phyloP scores from a whole-genome alignment of 2,113 vertebrate genomes.

The Takifugu bimaculatus region DNA sequence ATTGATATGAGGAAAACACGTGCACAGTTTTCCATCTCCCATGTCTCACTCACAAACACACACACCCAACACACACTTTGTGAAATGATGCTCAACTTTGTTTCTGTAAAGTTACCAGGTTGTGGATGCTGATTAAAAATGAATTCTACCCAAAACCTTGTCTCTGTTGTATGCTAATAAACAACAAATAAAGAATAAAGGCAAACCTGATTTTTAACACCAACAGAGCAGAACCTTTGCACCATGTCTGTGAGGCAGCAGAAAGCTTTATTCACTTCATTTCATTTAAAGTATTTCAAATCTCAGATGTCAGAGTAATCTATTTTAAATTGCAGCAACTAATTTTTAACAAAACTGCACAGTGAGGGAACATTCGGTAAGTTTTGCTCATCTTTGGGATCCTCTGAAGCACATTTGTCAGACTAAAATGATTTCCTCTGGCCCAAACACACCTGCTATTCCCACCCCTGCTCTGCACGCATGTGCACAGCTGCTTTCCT shows the following conservation, averaged over 20 bases:
- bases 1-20: slow-evolving; percentile 39
- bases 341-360: background rate
- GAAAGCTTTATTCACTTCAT: no score
- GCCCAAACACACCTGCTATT: slow-evolving; percentile 9
- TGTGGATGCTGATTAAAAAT: background rate
- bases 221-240: background rate
- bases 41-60: background rate
- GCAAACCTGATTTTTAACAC: no score
- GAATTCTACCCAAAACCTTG: background rate
- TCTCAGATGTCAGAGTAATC: no score
- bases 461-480: slow-evolving; percentile 19
- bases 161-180: no score
- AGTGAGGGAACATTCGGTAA: background rate
- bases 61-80: background rate
- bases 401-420: background rate
- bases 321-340: background rate
- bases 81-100: background rate
- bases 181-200: no score
- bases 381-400: background rate
- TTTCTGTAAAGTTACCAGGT: background rate
- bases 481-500: slow-evolving; percentile 35
- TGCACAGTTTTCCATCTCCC: slow-evolving; percentile 25
- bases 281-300: no score
- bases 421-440: slow-evolving; percentile 1
- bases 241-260: no score